Base-by-base conservation (phyloP, 2,888 invertebrate genomes). In the Lithophane semibrunnea region DNA sequence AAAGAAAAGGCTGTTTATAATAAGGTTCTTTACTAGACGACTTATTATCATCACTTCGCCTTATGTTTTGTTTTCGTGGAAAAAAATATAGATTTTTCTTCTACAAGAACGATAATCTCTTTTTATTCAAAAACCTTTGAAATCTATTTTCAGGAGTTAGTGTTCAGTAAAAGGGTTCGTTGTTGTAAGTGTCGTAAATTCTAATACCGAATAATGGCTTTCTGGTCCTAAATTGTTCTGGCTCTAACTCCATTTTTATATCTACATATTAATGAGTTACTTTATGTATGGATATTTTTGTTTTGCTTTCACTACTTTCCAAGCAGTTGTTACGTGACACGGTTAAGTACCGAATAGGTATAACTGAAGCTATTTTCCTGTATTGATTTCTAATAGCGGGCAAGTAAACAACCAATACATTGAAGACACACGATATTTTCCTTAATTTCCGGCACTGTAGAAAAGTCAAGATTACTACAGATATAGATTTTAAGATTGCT, bases 371-470 rank as follows among this genome's bases (percentile, higher is more conserved):
- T 47, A 52, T 67, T 86, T 83, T 73, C 83, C 86, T 76, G 76
- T 83, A 82, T 83, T 85, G 67, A 83, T 85, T 82, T 76, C 64
- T 83, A 67, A 77, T 60, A 69, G 65, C 63, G 42, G 49, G 47
- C 64, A 74, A 44, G 37, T n/a, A 37, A 73, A 56, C 12, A 56
- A 44, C 61, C 58, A 21, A 73, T 66, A 60, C 37, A 73, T 67
- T 76, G 37, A 74, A 63, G 54, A 69, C 60, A 52, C 60, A 47
- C 58, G 70, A 73, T 52, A 72, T 74, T 74, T 85, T 85, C 68
- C 58, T 65, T 81, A 75, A 75, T 82, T 75, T 83, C 72, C 74
- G 74, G 54, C 47, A 18, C 24, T 65, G 13, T 56, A 56, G 60
- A 58, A 73, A 52, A 56, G 56, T 64, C 42, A 56, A 61, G 47